Evolutionary conservation across 2,888 invertebrate genomes (phyloP), one percentile per base, ranked within the genome.

Genomic region (Sphaerophoria rueppellii): DNA sequence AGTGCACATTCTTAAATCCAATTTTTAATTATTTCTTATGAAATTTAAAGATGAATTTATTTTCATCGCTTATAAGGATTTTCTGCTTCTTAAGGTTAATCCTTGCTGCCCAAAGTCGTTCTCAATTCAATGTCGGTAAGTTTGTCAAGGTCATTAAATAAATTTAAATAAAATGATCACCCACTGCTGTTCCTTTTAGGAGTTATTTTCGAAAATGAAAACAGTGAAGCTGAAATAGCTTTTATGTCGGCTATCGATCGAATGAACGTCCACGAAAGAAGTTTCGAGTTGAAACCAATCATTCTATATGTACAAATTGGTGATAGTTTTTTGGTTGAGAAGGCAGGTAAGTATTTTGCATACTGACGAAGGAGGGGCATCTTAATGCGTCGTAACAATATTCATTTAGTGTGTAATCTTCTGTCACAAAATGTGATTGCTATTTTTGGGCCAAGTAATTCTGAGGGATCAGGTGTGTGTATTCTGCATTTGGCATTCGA

Each of bases 341-440:
- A 90, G 87, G 88, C 89, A 57, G 92, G 92, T 91, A 63, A 80
- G 57, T 71, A 32, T 50, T 50, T 61, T 67, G 4, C 34, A 43
- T 43, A 7, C 48, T 9, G 14, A 6, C 6, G 32, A 6, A n/a
- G 16, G 16, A 3, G 34, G 40, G 43, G 24, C 43, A 43, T 24
- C 34, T 43, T 1, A 58, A 6, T 52, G 16, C 24, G 43, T 12
- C 60, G 60, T 40, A 40, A 60, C 43, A 43, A 9, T 58, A 43
- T 50, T 50, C 16, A 57, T 82, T 55, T 91, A 96, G 96, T 94
- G 4, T 96, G 96, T 89, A 92, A 93, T 79, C 91, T 95, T 83
- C 92, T 95, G 88, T 91, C 93, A 2, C 91, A 93, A 65, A 96
- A 95, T 7, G 94, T 96, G 37, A 94, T 95, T 34, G 96, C 95